phyloP scores from a whole-genome alignment of 2,888 invertebrate species.

The Catocala fraxini region DNA sequence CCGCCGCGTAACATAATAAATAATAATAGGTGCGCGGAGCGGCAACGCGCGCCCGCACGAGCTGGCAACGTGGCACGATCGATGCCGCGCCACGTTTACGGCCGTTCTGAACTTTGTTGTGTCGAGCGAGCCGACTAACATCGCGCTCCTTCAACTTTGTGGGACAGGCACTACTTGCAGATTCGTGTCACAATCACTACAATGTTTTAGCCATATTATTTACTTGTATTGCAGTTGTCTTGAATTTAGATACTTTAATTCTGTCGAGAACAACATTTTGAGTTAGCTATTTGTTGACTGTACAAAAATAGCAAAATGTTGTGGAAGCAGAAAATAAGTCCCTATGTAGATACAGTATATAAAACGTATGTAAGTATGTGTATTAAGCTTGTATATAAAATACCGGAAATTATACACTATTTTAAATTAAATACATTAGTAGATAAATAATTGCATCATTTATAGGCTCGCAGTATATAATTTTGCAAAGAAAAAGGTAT shows the following conservation, averaged over 20 bases:
- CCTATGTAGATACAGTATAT: too few relatives aligned
- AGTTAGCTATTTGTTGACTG: too few relatives aligned
- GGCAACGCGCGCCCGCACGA: slow-evolving; percentile 60
- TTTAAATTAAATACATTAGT: too few relatives aligned
- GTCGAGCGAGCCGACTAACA: slow-evolving; percentile 35
- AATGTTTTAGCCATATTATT: not conserved
- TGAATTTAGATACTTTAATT: slow-evolving; percentile 21
- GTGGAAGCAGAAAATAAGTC: too few relatives aligned
- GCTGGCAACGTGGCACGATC: slow-evolving; percentile 70
- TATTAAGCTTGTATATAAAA: too few relatives aligned
- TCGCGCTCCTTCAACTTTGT: slow-evolving; percentile 19
- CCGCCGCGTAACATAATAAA: slow-evolving; percentile 62
- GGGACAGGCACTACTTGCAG: slow-evolving; percentile 14
- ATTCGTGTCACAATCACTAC: slow-evolving; percentile 7
- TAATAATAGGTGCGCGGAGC: slow-evolving; percentile 65
- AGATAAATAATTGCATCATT: too few relatives aligned
- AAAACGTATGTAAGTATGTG: too few relatives aligned
- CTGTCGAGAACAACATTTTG: not conserved
- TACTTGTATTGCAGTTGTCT: not conserved
- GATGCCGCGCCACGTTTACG: slow-evolving; percentile 62
- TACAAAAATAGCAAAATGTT: too few relatives aligned
- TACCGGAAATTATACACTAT: too few relatives aligned
- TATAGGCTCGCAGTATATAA: too few relatives aligned
- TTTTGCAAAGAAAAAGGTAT: too few relatives aligned
- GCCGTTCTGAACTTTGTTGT: slow-evolving; percentile 53